Conservation (phyloP, 2,888 invertebrate species). For the Philaethria dido region DNA sequence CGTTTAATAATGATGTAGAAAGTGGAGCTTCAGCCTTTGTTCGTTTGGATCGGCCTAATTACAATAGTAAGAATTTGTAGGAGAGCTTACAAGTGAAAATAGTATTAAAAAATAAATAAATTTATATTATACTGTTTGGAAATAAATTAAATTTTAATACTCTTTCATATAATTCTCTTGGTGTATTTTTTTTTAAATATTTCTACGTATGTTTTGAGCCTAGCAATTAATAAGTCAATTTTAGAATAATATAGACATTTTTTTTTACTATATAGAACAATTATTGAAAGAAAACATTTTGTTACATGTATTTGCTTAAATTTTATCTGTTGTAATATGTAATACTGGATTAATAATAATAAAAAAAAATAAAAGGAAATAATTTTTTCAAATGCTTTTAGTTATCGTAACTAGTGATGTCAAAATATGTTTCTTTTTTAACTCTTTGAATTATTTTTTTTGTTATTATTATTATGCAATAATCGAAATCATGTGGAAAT, state of each 20-base stretch:
- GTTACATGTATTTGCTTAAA: neutral
- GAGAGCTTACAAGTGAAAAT: slow-evolving; percentile 33
- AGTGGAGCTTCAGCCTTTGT: slow-evolving; percentile 4
- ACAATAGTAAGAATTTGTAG: slow-evolving; percentile 25
- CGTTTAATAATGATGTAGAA: neutral
- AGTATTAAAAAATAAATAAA: slow-evolving; percentile 16
- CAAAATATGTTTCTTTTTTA: neutral
- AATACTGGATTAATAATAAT: too few relatives aligned
- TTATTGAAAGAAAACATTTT: neutral
- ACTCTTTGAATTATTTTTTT: neutral
- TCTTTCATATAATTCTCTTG: neutral
- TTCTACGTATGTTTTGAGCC: neutral
- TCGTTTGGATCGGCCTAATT: slow-evolving; percentile 33
- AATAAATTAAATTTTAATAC: neutral
- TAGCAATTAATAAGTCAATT: slow-evolving; percentile 9
- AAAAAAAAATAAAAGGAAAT: too few relatives aligned
- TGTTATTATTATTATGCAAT: neutral
- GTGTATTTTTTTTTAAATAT: neutral
- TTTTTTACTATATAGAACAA: neutral
- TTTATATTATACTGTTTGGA: too few relatives aligned
- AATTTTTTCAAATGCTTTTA: neutral
- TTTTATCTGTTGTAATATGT: too few relatives aligned
- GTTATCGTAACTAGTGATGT: neutral
- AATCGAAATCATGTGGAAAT: too few relatives aligned
- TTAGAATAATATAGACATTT: neutral